phyloP scores from a whole-genome alignment of 2,888 invertebrate species.

The Octonoba sinensis region DNA sequence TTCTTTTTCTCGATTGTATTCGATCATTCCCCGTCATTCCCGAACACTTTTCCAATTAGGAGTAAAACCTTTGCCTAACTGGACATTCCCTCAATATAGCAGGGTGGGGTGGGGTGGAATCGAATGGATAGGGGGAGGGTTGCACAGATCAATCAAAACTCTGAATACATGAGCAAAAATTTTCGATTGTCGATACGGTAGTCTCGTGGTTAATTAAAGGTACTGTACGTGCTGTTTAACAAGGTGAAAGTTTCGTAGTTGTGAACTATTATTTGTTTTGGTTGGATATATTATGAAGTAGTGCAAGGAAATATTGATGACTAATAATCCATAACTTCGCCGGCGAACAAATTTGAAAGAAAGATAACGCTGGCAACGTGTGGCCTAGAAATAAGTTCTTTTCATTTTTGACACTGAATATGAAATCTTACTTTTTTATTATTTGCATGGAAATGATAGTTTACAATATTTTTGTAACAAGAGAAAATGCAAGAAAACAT shows the following conservation, averaged over 20 bases:
- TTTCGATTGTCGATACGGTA: constrained; percentile 53
- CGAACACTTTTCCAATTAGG: constrained; percentile 54
- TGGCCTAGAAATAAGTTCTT: too few relatives aligned
- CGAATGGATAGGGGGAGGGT: constrained; percentile 14
- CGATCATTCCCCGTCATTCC: constrained; percentile 41
- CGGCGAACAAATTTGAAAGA: neutral
- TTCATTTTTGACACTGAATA: too few relatives aligned
- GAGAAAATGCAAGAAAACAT: too few relatives aligned
- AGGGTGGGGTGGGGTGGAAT: constrained; percentile 25
- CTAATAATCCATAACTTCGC: constrained; percentile 38
- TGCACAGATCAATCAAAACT: constrained; percentile 41
- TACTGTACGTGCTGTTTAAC: constrained; percentile 30
- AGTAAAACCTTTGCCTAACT: constrained; percentile 26
- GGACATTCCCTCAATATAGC: constrained; percentile 32
- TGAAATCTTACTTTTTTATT: too few relatives aligned
- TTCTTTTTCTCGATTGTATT: constrained; percentile 5
- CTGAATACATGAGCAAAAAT: constrained; percentile 30
- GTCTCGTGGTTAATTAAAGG: constrained; percentile 44
- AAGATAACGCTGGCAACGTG: constrained; percentile 13
- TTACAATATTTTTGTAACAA: too few relatives aligned
- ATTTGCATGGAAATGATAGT: too few relatives aligned
- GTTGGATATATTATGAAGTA: neutral
- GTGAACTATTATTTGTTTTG: constrained; percentile 36
- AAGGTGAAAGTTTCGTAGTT: constrained; percentile 45
- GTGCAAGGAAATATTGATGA: constrained; percentile 25